These are phyloP conservation scores for Parelbella ahira DNA, from an alignment of 2,888 invertebrate genomes.

Conservation along the genomic window DNA sequence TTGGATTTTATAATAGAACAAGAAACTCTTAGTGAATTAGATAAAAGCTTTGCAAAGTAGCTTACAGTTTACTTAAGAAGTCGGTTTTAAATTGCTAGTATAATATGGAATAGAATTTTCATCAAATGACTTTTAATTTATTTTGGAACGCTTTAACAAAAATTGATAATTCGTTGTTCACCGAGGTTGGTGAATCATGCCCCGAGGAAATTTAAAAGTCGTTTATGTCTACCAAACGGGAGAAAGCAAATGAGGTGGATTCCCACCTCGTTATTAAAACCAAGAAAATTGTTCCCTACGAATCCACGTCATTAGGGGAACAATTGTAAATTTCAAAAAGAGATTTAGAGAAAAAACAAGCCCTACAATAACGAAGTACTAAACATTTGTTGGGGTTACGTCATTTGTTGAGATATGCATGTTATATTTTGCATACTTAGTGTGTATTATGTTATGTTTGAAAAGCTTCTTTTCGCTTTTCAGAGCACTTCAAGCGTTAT, in stretches of 20 bases:
- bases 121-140: slow-evolving; percentile 2
- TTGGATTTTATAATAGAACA: background rate
- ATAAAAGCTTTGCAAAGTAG: background rate
- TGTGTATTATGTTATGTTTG: no score
- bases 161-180: slow-evolving; percentile 1
- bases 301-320: no score
- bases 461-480: no score
- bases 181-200: background rate
- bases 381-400: no score
- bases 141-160: background rate
- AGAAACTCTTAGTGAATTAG: background rate
- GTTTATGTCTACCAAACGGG: background rate
- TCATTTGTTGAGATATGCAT: no score
- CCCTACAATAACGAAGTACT: no score
- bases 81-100: background rate
- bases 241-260: background rate
- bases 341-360: no score
- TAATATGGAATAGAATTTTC: background rate
- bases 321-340: no score
- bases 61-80: background rate
- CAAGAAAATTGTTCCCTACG: background rate
- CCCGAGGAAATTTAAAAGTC: background rate
- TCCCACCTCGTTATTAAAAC: background rate
- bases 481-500: slow-evolving; percentile 25
- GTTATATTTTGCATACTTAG: no score